Evolutionary conservation across 2,113 vertebrate species (phyloP), one percentile per base, ranked within the genome.

Genomic region (Anarhynchus alexandrinus): DNA sequence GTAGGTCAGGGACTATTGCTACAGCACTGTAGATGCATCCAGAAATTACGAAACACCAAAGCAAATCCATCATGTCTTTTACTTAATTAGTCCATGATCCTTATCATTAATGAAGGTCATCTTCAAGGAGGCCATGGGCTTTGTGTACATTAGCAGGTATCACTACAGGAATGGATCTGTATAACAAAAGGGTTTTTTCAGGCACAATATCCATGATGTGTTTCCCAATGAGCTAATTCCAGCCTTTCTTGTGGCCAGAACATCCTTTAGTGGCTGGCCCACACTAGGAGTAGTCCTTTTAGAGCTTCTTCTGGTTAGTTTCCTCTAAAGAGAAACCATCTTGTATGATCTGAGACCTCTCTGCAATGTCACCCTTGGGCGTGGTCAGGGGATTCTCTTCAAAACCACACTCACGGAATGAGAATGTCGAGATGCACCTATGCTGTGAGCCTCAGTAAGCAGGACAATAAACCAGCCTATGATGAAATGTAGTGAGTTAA

Each of bases 161-260:
- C 12, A 21, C 18, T 52, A 14, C 6, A 42, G 42, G 18, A 54
- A 12, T 32, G 27, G 16, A 77, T 49, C 21, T 65, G 12, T 34
- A 19, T 2, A 61, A 32, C 18, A 34, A 65, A n/a, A 72, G 15
- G 2, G 0, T n/a, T 51, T 81, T 86, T 54, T 59, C 32, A 80
- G 64, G 11, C 1, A 5, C 38, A 59, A 6, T 23, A 34, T 30
- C 26, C 29, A 21, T 14, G 5, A 7, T 0, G 0, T 62, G 29
- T 51, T 76, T 69, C 40, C 66, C 2, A 2, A 67, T 72, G 54
- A 59, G 29, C 26, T 64, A 65, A 3, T 9, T 77, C 20, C 77
- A 73, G 49, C 23, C 30, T 69, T 40, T 52, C 25, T 16, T n/a
- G 8, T 3, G 2, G 7, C 12, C 17, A 69, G 54, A 64, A 40